Evolutionary conservation across 2,888 invertebrate species (phyloP), one percentile per base, ranked within the genome.

Genomic region (Hyposoter dolosus): DNA sequence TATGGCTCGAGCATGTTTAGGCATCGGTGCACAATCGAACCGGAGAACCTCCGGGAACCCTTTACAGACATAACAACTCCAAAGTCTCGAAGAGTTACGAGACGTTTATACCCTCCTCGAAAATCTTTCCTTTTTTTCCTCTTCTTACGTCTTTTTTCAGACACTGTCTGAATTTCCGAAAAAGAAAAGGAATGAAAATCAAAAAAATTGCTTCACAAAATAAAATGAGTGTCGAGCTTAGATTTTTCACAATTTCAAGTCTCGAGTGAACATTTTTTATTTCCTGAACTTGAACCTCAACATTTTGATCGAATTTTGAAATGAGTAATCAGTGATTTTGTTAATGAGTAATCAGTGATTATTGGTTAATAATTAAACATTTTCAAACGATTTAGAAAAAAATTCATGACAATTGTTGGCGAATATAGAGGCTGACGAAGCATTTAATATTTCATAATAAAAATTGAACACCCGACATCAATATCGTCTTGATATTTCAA

Each of bases 41-140:
- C 89, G 90, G 91, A 91, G 92, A 92, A 90, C 90, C 88, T 86
- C 86, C 75, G 82, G 82, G 82, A 85, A 80, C 87, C 75, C 83
- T 83, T 86, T 83, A 87, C 88, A 92, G 93, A 92, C 93, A 92
- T 90, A 93, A 92, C 93, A 93, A 81, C 65, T 28, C 40, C 23
- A 12, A 91, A 87, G 83, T 83, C 83, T 60, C 66, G 40, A 82
- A 82, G 74, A 80, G 80, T 84, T 80, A 82, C 87, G 65, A 69
- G 65, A 81, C 63, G 53, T 28, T 50, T 56, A n/a, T 50, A 23
- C 81, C 74, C 40, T 66, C 74, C 43, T 15, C 23, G 28, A 65
- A 45, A 71, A 69, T 75, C 79, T 69, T 79, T 75, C 53, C 35
- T 71, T 53, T 72, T 65, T 65, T 85, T 82, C 35, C 15, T 19